Conservation (phyloP, 2,888 invertebrate species). For the Masnerella sp. region DNA sequence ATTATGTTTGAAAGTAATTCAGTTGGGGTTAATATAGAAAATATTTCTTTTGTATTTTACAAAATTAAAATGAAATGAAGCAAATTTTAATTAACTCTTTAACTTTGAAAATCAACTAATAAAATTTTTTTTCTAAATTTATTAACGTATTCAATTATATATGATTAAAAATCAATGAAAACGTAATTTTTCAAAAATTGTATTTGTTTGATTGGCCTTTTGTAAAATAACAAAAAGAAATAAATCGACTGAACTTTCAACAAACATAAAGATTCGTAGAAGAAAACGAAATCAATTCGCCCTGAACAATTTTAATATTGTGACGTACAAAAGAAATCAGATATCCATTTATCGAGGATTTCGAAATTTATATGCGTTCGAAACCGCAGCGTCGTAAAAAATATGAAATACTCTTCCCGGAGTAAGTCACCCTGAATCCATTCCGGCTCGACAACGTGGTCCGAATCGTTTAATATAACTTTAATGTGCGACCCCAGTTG, state of each 20-base stretch:
- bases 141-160: no score
- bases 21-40: conserved; percentile 36
- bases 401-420: conserved; percentile 40
- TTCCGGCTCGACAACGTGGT: conserved; percentile 55
- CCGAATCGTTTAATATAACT: conserved; percentile 62
- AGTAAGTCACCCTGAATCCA: conserved; percentile 55
- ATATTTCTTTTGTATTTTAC: conserved; percentile 11
- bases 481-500: conserved; percentile 63
- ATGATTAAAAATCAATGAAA: no score
- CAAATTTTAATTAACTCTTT: no score
- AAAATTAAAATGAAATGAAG: no score
- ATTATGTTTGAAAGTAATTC: conserved; percentile 52
- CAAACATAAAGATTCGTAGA: background rate
- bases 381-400: conserved; percentile 35
- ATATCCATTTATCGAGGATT: conserved; percentile 3
- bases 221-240: no score
- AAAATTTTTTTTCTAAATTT: no score
- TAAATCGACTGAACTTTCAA: no score
- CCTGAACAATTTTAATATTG: conserved; percentile 24
- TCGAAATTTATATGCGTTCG: conserved; percentile 18
- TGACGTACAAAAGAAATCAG: conserved; percentile 17
- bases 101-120: no score
- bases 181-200: no score
- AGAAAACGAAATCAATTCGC: background rate
- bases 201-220: no score